phyloP scores from a whole-genome alignment of 2,797 vertebrate genomes.

The Leptodactylus fallax region DNA sequence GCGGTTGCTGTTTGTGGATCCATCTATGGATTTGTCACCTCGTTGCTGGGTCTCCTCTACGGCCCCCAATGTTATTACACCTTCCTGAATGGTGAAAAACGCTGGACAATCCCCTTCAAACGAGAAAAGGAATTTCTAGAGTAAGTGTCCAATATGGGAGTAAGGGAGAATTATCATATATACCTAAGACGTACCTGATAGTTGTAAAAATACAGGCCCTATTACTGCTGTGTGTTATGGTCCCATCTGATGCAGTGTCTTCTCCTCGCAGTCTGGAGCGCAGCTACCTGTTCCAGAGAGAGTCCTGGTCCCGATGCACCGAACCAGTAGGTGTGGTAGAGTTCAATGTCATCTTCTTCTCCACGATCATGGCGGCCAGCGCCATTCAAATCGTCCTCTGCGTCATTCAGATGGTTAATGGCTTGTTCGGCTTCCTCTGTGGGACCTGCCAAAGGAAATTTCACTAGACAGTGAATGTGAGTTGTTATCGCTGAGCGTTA shows the following conservation, averaged over 20 bases:
- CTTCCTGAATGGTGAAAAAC: conserved; percentile 6
- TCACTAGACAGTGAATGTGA: background rate
- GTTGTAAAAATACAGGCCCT: background rate
- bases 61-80: conserved; percentile 43
- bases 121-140: conserved; percentile 13
- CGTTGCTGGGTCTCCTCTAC: conserved; percentile 36
- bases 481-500: background rate
- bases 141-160: conserved; percentile 10
- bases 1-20: conserved; percentile 41
- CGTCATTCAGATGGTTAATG: conserved; percentile 79
- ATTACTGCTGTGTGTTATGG: background rate
- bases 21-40: conserved; percentile 49
- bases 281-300: conserved; percentile 74
- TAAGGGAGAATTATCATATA: background rate
- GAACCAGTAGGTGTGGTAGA: conserved; percentile 73
- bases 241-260: background rate
- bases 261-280: conserved; percentile 64
- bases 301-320: conserved; percentile 66
- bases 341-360: conserved; percentile 80
- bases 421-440: conserved; percentile 80
- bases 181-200: background rate
- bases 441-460: conserved; percentile 73
- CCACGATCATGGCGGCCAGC: conserved; percentile 74
- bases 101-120: conserved; percentile 52
- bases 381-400: conserved; percentile 77